Conservation (phyloP, 2,888 invertebrate genomes). For the Eumacrocentrus americanus region DNA sequence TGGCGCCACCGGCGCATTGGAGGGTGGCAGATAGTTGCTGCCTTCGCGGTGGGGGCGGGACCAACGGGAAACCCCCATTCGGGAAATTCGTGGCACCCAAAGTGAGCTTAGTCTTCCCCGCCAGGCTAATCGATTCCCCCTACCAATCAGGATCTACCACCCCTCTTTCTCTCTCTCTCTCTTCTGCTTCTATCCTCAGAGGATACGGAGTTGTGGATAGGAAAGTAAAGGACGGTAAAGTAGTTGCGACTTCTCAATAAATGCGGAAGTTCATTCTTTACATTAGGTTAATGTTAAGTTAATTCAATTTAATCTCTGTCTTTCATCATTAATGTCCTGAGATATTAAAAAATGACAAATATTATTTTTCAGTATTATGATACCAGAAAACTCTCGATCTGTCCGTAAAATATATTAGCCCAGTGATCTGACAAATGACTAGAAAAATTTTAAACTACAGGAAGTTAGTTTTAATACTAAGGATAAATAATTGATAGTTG, state of each 20-base stretch:
- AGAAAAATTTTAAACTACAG: no score
- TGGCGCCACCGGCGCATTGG: slow-evolving; percentile 8
- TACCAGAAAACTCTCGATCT: no score
- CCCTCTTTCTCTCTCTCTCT: not conserved
- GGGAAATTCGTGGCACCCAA: slow-evolving; percentile 58
- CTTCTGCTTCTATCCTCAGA: no score
- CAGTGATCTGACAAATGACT: no score
- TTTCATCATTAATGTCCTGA: no score
- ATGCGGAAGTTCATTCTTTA: no score
- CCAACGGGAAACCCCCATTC: slow-evolving; percentile 55
- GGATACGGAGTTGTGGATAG: not conserved
- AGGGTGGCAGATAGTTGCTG: slow-evolving; percentile 15
- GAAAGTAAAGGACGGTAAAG: not conserved
- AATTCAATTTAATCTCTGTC: no score
- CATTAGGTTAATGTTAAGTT: no score
- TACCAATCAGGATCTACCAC: slow-evolving; percentile 54
- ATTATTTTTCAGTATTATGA: no score
- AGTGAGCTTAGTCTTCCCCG: slow-evolving; percentile 17
- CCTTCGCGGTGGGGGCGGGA: slow-evolving; percentile 36
- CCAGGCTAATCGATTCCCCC: slow-evolving; percentile 58
- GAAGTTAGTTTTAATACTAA: no score
- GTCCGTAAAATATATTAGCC: no score
- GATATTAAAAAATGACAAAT: not conserved
- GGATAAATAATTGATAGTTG: no score
- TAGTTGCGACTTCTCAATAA: not conserved